A percentile compares a stretch with the other conserved stretches of the same genome.
These are phyloP conservation scores for Eurytemora carolleeae DNA, from an alignment of 1,140 invertebrate genomes.

Conservation along the genomic window DNA sequence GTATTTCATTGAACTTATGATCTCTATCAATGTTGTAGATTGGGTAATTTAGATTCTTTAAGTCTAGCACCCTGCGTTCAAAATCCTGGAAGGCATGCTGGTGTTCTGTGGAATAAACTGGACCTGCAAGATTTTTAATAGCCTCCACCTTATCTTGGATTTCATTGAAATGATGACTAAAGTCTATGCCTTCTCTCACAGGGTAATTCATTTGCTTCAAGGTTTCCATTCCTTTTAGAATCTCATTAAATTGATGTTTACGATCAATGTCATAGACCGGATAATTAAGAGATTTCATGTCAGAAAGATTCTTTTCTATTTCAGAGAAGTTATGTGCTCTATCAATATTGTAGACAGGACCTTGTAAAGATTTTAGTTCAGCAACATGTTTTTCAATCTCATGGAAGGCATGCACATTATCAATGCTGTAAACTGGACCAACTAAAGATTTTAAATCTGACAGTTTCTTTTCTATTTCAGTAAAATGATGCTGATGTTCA, in stretches of 20 bases:
- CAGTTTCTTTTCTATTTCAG: slow-evolving; percentile 2
- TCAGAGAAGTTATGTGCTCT: slow-evolving; percentile 8
- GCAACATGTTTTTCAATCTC: slow-evolving; percentile 9
- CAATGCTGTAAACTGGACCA: slow-evolving; percentile 7
- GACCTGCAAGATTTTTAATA: slow-evolving; percentile 7
- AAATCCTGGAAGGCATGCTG: slow-evolving; percentile 14
- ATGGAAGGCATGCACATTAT: slow-evolving; percentile 9
- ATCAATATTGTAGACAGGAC: slow-evolving; percentile 10
- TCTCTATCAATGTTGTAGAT: slow-evolving; percentile 12
- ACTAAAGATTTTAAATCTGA: slow-evolving; percentile 5
- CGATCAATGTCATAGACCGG: slow-evolving; percentile 9
- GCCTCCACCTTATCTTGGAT: background rate
- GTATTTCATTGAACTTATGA: slow-evolving; percentile 6
- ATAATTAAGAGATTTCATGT: background rate
- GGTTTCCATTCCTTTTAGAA: slow-evolving; percentile 1
- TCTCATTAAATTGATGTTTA: slow-evolving; percentile 11
- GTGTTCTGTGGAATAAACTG: slow-evolving; percentile 5
- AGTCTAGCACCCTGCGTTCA: slow-evolving; percentile 1
- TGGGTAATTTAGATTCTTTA: slow-evolving; percentile 3
- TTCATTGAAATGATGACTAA: slow-evolving; percentile 2
- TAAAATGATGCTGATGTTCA: slow-evolving; percentile 4
- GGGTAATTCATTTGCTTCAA: slow-evolving; percentile 1
- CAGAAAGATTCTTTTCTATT: background rate
- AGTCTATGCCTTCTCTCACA: background rate
- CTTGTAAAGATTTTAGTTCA: background rate